Evolutionary conservation across 2,888 invertebrate genomes (phyloP).

Genomic region (Creontiades dilutus): DNA sequence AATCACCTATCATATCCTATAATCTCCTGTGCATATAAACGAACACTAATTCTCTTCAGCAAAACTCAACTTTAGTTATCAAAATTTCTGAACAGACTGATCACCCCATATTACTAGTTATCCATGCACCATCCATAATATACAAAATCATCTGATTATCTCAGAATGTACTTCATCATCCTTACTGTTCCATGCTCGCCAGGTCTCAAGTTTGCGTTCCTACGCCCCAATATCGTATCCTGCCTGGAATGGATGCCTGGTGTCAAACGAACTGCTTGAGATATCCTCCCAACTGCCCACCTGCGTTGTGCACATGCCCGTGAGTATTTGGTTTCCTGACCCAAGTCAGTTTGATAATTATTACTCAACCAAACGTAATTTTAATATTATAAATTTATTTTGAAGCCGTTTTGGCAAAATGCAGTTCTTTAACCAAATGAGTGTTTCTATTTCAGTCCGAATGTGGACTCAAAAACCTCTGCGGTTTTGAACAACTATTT

Average conservation of each 20-base stretch:
- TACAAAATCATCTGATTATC: neutral
- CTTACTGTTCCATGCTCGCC: neutral
- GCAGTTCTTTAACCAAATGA: no score
- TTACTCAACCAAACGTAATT: neutral
- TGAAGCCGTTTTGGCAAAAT: neutral
- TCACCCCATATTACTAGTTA: no score
- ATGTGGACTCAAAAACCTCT: no score
- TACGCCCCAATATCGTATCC: conserved; percentile 82
- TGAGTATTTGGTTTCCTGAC: conserved; percentile 81
- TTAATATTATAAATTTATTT: neutral
- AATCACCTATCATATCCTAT: no score
- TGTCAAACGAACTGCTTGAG: conserved; percentile 91
- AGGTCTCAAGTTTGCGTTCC: conserved; percentile 91
- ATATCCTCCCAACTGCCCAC: conserved; percentile 92
- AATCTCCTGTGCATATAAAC: no score
- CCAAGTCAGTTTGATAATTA: neutral
- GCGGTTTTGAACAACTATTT: no score
- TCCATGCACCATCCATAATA: no score
- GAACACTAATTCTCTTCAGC: no score
- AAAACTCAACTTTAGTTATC: no score
- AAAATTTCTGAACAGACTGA: no score
- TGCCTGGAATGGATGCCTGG: conserved; percentile 90
- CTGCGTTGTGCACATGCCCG: conserved; percentile 88
- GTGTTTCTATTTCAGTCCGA: no score
- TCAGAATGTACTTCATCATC: neutral